These are phyloP conservation scores for Acromyrmex heyeri DNA, from an alignment of 1,140 invertebrate genomes.

Conservation along the genomic window DNA sequence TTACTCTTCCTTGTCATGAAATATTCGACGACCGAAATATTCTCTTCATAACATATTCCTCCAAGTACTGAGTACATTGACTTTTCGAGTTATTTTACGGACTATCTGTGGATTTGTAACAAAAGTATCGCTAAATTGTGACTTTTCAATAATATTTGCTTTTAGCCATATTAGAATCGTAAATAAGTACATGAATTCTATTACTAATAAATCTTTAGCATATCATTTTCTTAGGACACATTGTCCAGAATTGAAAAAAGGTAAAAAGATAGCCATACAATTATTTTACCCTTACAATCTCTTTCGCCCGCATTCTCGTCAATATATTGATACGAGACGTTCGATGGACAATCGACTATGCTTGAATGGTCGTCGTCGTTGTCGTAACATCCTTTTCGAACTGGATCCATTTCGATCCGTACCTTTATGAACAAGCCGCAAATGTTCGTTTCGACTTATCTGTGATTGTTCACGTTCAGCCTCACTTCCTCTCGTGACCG, in stretches of 20 bases:
- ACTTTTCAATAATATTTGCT: background rate
- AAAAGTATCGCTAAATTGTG: background rate
- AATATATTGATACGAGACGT: slow-evolving; percentile 42
- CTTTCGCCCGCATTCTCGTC: background rate
- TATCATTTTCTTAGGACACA: background rate
- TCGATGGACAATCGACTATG: slow-evolving; percentile 65
- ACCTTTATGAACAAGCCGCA: slow-evolving; percentile 68
- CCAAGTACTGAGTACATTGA: slow-evolving; percentile 5
- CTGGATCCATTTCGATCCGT: slow-evolving; percentile 56
- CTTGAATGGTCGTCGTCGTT: slow-evolving; percentile 32
- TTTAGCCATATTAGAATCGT: too few relatives aligned
- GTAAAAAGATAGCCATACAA: background rate
- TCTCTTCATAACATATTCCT: slow-evolving; percentile 8
- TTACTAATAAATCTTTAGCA: background rate
- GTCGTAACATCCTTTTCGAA: slow-evolving; percentile 63
- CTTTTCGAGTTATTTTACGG: background rate
- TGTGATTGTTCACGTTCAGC: slow-evolving; percentile 70
- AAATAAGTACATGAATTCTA: background rate
- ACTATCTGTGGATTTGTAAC: background rate
- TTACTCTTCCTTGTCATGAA: slow-evolving; percentile 33
- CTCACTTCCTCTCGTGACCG: slow-evolving; percentile 55
- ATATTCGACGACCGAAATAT: slow-evolving; percentile 33
- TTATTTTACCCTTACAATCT: slow-evolving; percentile 25
- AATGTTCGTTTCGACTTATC: slow-evolving; percentile 71
- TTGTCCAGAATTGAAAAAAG: background rate